phyloP scores from a whole-genome alignment of 2,888 invertebrate species.

The Tipula vernalis region DNA sequence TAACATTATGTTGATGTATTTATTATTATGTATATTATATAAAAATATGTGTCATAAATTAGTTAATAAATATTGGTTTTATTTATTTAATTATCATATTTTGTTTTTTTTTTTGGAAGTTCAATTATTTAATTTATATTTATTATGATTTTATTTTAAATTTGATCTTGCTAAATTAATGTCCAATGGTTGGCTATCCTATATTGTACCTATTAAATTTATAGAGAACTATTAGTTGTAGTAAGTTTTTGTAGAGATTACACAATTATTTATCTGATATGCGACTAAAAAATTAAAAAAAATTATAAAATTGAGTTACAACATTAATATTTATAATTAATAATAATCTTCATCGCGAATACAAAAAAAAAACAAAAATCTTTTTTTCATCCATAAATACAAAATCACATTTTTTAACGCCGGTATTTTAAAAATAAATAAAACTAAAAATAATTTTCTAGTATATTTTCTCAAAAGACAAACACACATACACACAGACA shows the following conservation, averaged over 20 bases:
- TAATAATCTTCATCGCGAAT: not conserved
- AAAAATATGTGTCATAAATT: not conserved
- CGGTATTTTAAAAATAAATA: not conserved
- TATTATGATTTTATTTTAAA: not conserved
- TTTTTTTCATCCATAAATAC: not conserved
- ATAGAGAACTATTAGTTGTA: not conserved
- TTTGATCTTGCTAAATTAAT: not conserved
- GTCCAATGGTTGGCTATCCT: not conserved
- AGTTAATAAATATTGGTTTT: not conserved
- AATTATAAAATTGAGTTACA: not conserved
- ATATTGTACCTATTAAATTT: not conserved
- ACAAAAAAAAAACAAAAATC: not conserved
- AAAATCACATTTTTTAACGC: not conserved
- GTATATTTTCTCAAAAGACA: not conserved
- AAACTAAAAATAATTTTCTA: not conserved
- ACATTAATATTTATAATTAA: not conserved
- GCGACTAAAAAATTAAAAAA: not conserved
- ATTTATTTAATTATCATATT: not conserved
- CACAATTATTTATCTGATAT: not conserved
- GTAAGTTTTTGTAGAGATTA: not conserved
- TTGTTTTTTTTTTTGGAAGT: not conserved
- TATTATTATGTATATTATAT: not conserved
- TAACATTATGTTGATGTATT: not conserved
- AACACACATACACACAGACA: not conserved
- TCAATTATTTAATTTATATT: not conserved